Conservation (phyloP, 1,140 invertebrate genomes). For the Drosophila murphyi region DNA sequence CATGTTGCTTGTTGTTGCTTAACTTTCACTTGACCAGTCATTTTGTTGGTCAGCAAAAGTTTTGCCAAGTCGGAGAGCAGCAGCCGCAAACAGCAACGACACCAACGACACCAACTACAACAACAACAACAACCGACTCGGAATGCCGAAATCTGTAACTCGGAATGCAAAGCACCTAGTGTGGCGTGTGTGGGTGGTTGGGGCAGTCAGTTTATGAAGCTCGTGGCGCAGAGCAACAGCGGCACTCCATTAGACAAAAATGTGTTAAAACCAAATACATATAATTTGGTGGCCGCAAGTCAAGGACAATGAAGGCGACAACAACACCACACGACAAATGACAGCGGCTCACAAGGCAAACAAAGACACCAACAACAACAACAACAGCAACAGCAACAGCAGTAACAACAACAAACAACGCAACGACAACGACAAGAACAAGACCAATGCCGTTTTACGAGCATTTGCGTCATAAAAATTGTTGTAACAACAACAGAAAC, state of each 20-base stretch:
- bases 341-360: conserved; percentile 10
- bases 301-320: conserved; percentile 54
- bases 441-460: conserved; percentile 64
- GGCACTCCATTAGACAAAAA: conserved; percentile 72
- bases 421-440: conserved; percentile 16
- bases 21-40: conserved; percentile 71
- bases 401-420: conserved; percentile 41
- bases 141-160: conserved; percentile 28
- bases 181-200: conserved; percentile 10
- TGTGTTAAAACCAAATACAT: conserved; percentile 65
- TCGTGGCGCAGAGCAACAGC: conserved; percentile 24
- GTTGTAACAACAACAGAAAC: conserved; percentile 77
- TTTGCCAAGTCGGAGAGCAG: conserved; percentile 8
- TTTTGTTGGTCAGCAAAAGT: conserved; percentile 43
- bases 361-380: conserved; percentile 1
- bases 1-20: conserved; percentile 45
- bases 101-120: too few relatives aligned
- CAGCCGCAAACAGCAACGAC: neutral
- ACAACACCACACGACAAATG: conserved; percentile 27
- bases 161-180: conserved; percentile 32
- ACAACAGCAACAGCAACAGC: conserved; percentile 33
- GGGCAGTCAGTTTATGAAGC: conserved; percentile 28
- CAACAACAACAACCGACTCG: conserved; percentile 1
- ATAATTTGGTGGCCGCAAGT: conserved; percentile 49
- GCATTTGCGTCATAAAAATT: conserved; percentile 75